These are phyloP conservation scores for Hippocampus guttulatus DNA, from an alignment of 2,113 vertebrate species.

Conservation along the genomic window DNA sequence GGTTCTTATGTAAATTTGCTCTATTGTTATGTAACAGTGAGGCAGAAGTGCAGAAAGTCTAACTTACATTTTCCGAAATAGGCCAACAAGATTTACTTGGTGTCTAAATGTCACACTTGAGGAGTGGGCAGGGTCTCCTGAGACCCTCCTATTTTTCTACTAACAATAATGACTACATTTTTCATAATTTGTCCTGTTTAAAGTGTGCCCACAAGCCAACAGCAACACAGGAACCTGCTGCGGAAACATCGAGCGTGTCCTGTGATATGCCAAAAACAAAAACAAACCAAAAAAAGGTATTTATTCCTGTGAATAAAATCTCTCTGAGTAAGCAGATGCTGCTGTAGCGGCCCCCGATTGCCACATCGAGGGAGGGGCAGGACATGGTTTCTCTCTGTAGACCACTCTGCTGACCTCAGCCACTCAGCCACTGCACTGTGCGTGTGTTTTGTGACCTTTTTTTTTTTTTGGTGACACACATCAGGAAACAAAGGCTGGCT, in stretches of 20 bases:
- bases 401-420: slow-evolving; percentile 68
- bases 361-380: slow-evolving; percentile 36
- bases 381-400: slow-evolving; percentile 58
- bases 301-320: slow-evolving; percentile 67
- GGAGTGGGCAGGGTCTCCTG: too few relatives aligned
- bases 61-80: too few relatives aligned
- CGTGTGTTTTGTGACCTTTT: slow-evolving; percentile 35
- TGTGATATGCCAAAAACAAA: slow-evolving; percentile 46
- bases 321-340: slow-evolving; percentile 71
- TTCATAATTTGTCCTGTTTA: neutral
- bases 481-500: slow-evolving; percentile 40
- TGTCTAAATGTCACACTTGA: too few relatives aligned
- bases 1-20: too few relatives aligned
- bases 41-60: too few relatives aligned
- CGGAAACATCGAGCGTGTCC: slow-evolving; percentile 36
- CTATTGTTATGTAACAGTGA: too few relatives aligned
- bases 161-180: neutral
- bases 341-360: slow-evolving; percentile 48
- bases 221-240: slow-evolving; percentile 47
- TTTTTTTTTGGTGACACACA: slow-evolving; percentile 41
- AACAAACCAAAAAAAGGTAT: slow-evolving; percentile 33
- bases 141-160: neutral
- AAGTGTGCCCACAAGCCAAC: slow-evolving; percentile 12
- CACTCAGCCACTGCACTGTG: slow-evolving; percentile 39
- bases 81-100: too few relatives aligned